Base-by-base conservation (phyloP, 2,888 invertebrate species). In the Teinopalpus imperialis region DNA sequence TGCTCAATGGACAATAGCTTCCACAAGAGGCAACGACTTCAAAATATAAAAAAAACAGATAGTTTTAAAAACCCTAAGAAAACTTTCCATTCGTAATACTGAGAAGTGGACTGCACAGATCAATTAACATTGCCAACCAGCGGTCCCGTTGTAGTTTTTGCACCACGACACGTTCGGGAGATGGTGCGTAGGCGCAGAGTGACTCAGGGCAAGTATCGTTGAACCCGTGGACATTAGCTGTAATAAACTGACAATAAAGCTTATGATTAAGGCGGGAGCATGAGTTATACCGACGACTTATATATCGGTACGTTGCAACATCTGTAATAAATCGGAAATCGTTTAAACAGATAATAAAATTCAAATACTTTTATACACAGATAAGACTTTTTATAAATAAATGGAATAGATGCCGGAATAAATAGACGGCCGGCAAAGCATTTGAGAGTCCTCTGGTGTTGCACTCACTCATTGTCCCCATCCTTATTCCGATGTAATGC, bases 161-260 rank as follows among this genome's bases (percentile, higher is more conserved):
- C 40, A 49, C 35, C 52, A 52, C 44, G 9, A n/a, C 58, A 52
- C 21, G 30, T 30, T 16, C 29, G 21, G 30, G 36, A 49, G 46
- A 52, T 49, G 26, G 20, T 13, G 52, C 34, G 59, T 59, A 39
- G 62, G 60, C 43, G 54, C 43, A 40, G 44, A 37, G 27, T 59
- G 59, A 61, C 55, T 59, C 61, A 61, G 53, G 44, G 46, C 24
- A 35, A 47, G 42, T 44, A 44, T 37, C 36, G 9, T 44, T 44
- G 36, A 44, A 36, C 43, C 30, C 43, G 20, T 35, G 16, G 8
- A 26, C 9, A 36, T 14, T 13, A 26, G 35, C 31, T 36, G 23
- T 24, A 36, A 30, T 30, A 36, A 24, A 30, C 24, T 14, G 10
- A 10, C 36, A 43, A 37, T 36, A 29, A 36, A 36, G 30, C 24